Percentiles rank a stretch among this genome's conserved stretches.
phyloP scores from a whole-genome alignment of 2,797 vertebrate genomes.

The Oreochromis mossambicus region DNA sequence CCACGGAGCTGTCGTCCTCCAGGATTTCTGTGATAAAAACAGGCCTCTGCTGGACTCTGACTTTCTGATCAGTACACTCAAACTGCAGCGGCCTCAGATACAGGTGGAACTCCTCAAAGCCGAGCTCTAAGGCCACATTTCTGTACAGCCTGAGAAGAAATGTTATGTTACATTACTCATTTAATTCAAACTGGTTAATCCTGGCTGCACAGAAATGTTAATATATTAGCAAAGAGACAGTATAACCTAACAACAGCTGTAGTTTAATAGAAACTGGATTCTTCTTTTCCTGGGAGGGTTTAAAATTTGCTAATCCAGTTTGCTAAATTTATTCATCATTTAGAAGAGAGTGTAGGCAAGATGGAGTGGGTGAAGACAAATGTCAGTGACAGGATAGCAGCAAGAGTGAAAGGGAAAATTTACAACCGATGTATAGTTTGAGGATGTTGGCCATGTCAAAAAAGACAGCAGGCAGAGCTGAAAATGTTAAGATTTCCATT shows the following conservation, averaged over 20 bases:
- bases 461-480: background rate
- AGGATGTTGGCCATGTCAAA: background rate
- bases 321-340: too few species aligned
- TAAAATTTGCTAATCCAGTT: background rate
- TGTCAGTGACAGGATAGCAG: background rate
- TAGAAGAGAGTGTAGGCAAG: too few species aligned
- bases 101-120: constrained; percentile 75
- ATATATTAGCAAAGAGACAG: background rate
- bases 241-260: background rate
- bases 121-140: constrained; percentile 63
- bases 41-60: constrained; percentile 57
- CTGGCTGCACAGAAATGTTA: background rate
- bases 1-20: constrained; percentile 64
- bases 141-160: constrained; percentile 66
- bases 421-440: background rate
- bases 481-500: background rate
- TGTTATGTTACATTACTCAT: background rate
- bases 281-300: background rate
- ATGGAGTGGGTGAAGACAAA: background rate
- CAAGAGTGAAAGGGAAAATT: background rate
- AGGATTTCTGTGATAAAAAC: constrained; percentile 68
- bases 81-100: constrained; percentile 75
- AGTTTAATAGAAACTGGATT: background rate
- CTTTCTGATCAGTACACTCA: constrained; percentile 63
- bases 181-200: background rate